Evolutionary conservation across 2,888 invertebrate genomes (phyloP).

Genomic region (Corbicula japonica): DNA sequence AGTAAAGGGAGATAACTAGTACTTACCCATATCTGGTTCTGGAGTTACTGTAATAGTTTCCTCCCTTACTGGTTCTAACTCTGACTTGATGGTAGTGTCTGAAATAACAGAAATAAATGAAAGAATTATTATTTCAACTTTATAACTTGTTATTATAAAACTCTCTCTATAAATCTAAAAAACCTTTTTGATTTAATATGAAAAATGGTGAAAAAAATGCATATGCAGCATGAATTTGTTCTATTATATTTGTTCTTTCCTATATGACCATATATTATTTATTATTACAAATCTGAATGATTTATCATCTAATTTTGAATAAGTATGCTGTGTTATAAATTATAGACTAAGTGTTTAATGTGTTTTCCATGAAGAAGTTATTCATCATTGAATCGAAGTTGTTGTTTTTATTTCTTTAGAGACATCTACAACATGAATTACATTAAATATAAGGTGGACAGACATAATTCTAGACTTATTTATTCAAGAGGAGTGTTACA

Average conservation of each 20-base stretch:
- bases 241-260: background rate
- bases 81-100: conserved; percentile 49
- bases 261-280: conserved; percentile 8
- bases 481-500: too few relatives aligned
- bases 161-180: too few relatives aligned
- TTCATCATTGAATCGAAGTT: too few relatives aligned
- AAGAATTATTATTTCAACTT: background rate
- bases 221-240: background rate
- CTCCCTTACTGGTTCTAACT: conserved; percentile 61
- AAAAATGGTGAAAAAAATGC: background rate
- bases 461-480: too few relatives aligned
- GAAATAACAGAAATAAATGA: conserved; percentile 7
- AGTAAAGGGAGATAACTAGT: too few relatives aligned
- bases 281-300: background rate
- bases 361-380: too few relatives aligned
- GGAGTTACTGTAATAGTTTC: conserved; percentile 48
- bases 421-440: too few relatives aligned
- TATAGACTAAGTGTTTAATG: too few relatives aligned
- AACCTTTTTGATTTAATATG: background rate
- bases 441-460: too few relatives aligned
- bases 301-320: too few relatives aligned
- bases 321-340: too few relatives aligned
- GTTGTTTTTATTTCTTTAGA: too few relatives aligned
- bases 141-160: background rate
- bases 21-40: conserved; percentile 53